Evolutionary conservation across 1,140 invertebrate genomes (phyloP), one percentile per base, ranked within the genome.

Genomic region (Grapholita molesta): DNA sequence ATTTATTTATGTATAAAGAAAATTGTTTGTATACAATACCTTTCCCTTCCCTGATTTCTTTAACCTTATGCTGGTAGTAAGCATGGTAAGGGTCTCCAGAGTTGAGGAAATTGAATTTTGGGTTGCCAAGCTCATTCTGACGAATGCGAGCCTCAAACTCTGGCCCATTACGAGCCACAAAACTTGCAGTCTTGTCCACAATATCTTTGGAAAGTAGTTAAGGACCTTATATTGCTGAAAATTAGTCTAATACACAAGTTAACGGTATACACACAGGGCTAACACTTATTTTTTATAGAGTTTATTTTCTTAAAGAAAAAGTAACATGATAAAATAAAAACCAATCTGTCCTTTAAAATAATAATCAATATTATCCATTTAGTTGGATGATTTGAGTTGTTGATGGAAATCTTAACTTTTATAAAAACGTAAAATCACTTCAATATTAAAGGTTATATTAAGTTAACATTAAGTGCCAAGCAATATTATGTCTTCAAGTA

Each of bases 41-140:
- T 94, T 96, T 97, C 35, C 97, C 97, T 85, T 99, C 98, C 72
- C 95, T 95, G 83, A 99, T 98, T 84, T 99, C 98, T 84, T 97
- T 98, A 24, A 99, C 98, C 92, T 99, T 99, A 85, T 99, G 97
- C 77, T 99, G 96, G 93, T 99, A 99, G 82, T 99, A 99, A 0
- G 98, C 98, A 95, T 99, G 97, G 85, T 99, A 99, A 0, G 99
- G 99, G 93, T 99, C 99, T 1, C 97, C 97, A 71, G 95, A 93
- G 83, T 97, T 99, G n/a, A 99, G 93, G 87, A 99, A 99, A 88
- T 98, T 98, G 83, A 99, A 99, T 85, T 99, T 99, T 1, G 98
- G 97, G 92, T 99, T 99, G 38, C 98, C 98, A 74, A 98, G 93
- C 91, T 99, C 98, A 93, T 99, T 99, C 84, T 99, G 97, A 71